Percentiles rank a stretch among this genome's conserved stretches.
phyloP scores from a whole-genome alignment of 2,797 vertebrate genomes.

The Macropodus opercularis region DNA sequence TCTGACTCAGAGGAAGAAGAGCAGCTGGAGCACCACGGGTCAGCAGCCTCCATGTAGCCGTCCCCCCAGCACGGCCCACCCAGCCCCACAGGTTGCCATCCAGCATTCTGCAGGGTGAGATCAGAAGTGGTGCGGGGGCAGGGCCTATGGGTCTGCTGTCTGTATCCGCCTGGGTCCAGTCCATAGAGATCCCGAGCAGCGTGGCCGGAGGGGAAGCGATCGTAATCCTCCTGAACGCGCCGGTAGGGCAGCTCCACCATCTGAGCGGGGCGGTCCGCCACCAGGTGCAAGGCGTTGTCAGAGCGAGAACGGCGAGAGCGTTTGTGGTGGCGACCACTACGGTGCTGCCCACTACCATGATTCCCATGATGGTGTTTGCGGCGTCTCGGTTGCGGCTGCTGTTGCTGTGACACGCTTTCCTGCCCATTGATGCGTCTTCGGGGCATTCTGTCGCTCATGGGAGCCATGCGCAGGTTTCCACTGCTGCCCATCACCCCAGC shows the following conservation, averaged over 20 bases:
- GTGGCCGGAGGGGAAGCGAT: constrained; percentile 86
- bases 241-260: constrained; percentile 87
- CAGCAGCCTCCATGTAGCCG: constrained; percentile 69
- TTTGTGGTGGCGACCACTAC: constrained; percentile 84
- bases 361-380: constrained; percentile 77
- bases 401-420: constrained; percentile 77
- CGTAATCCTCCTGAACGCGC: constrained; percentile 90
- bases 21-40: constrained; percentile 92
- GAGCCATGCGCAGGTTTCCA: constrained; percentile 82
- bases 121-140: constrained; percentile 97
- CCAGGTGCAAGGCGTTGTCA: constrained; percentile 95
- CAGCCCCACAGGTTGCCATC: constrained; percentile 80
- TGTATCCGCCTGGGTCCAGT: constrained; percentile 78
- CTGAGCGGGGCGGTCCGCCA: constrained; percentile 86
- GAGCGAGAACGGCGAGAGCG: constrained; percentile 93
- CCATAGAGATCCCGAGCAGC: constrained; percentile 86
- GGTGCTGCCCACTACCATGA: constrained; percentile 75
- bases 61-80: constrained; percentile 71
- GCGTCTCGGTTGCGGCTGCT: constrained; percentile 67
- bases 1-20: constrained; percentile 96
- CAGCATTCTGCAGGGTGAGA: constrained; percentile 93
- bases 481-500: constrained; percentile 83
- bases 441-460: constrained; percentile 90
- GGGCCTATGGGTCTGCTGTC: constrained; percentile 87
- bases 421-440: constrained; percentile 82